Conservation (phyloP, 2,888 invertebrate genomes). For the Cheilosia variabilis region DNA sequence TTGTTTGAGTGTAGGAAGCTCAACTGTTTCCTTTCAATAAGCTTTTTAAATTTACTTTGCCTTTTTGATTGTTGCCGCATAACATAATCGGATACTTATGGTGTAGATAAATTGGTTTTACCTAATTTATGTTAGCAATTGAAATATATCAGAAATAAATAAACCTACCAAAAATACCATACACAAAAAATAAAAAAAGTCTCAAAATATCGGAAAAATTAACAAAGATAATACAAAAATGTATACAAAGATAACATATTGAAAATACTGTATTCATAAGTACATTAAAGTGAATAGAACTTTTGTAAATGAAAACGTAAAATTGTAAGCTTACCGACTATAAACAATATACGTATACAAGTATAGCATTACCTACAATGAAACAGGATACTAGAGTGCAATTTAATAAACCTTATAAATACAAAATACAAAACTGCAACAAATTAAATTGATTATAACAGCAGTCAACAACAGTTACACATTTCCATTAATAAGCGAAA, state of each 20-base stretch:
- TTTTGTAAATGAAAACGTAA: slow-evolving; percentile 40
- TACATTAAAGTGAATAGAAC: slow-evolving; percentile 22
- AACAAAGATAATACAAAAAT: not conserved
- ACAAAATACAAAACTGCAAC: slow-evolving; percentile 25
- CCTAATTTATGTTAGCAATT: not conserved
- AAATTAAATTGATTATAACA: slow-evolving; percentile 66
- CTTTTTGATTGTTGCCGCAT: too few species aligned
- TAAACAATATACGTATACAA: slow-evolving; percentile 31
- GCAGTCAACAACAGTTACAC: slow-evolving; percentile 64
- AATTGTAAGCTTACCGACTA: slow-evolving; percentile 4
- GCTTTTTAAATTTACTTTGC: too few species aligned
- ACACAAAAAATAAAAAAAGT: not conserved
- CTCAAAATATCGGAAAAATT: not conserved
- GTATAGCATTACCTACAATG: slow-evolving; percentile 12
- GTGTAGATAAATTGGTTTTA: not conserved
- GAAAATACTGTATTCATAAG: slow-evolving; percentile 6
- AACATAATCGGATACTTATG: too few species aligned
- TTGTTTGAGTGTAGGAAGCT: too few species aligned
- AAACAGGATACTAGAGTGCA: slow-evolving; percentile 57
- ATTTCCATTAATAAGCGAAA: slow-evolving; percentile 54
- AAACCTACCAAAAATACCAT: slow-evolving; percentile 34
- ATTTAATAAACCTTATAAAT: slow-evolving; percentile 50
- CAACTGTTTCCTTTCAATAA: too few species aligned
- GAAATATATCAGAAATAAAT: slow-evolving; percentile 51
- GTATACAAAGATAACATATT: not conserved